Percentiles rank a stretch among this genome's conserved stretches.
Evolutionary conservation across 2,797 vertebrate species (phyloP).

Genomic region (Pantherophis vulpinus): DNA sequence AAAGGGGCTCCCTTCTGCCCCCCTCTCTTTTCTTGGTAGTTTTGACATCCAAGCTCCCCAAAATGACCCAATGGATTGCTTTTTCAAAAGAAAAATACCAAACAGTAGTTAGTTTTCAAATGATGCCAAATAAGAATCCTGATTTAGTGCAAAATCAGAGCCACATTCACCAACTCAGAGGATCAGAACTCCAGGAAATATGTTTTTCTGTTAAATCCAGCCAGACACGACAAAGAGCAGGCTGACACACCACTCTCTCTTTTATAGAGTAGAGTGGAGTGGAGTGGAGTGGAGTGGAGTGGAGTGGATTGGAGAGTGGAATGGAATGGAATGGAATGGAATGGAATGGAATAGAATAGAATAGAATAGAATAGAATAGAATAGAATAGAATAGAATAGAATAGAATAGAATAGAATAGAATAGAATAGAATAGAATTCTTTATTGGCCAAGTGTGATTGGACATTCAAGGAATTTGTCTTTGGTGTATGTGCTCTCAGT

Average conservation of each 20-base stretch:
- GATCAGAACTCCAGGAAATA: background rate
- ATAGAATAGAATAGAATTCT: too few species aligned
- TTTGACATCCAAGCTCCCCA: background rate
- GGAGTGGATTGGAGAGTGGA: rapidly evolving
- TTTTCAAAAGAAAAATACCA: background rate
- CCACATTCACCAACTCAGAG: background rate
- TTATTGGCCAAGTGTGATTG: too few species aligned
- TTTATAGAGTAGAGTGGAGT: background rate
- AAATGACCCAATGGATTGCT: background rate
- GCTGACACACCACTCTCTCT: conserved; percentile 23
- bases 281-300: rapidly evolving
- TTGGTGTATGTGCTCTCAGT: too few species aligned
- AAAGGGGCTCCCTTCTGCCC: background rate
- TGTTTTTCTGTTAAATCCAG: conserved; percentile 4
- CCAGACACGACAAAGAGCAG: conserved; percentile 22
- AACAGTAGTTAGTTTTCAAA: background rate
- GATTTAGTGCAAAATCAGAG: background rate
- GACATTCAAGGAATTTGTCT: too few species aligned
- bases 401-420: too few species aligned
- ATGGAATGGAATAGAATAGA: too few species aligned
- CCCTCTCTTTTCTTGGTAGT: background rate
- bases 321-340: too few species aligned
- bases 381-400: too few species aligned
- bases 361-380: too few species aligned
- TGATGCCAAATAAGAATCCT: background rate